A percentile compares a stretch with the other conserved stretches of the same genome.
phyloP scores from a whole-genome alignment of 2,888 invertebrate species.

The Scelioninae gen. 1 region DNA sequence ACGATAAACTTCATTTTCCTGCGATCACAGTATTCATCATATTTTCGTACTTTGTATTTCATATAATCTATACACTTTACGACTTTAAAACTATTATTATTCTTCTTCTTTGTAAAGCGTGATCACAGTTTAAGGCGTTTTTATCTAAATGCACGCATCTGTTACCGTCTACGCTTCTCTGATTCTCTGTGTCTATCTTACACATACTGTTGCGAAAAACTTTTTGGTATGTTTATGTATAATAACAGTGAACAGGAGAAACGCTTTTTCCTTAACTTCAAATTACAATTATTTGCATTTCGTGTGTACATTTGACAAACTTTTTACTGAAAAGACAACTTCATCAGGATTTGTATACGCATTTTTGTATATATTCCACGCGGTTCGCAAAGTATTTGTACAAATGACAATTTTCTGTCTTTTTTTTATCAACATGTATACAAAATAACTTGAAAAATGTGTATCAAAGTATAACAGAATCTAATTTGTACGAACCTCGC shows the following conservation, averaged over 20 bases:
- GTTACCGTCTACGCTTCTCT: slow-evolving; percentile 65
- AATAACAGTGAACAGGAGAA: slow-evolving; percentile 23
- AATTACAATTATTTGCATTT: slow-evolving; percentile 32
- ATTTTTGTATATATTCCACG: not conserved
- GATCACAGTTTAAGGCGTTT: slow-evolving; percentile 82
- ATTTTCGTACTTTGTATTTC: slow-evolving; percentile 75
- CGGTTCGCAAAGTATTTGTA: not conserved
- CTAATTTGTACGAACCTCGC: slow-evolving; percentile 12
- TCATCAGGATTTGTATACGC: not conserved
- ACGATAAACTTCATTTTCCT: slow-evolving; percentile 50
- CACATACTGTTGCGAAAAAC: slow-evolving; percentile 32
- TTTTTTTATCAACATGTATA: not conserved
- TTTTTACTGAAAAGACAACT: not conserved
- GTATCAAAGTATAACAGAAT: not conserved
- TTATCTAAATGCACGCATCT: slow-evolving; percentile 64
- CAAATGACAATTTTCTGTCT: not conserved
- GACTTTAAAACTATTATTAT: slow-evolving; percentile 79
- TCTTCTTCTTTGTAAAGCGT: slow-evolving; percentile 79
- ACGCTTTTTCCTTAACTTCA: slow-evolving; percentile 7
- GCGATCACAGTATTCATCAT: slow-evolving; percentile 76
- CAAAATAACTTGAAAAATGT: not conserved
- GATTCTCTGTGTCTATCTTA: slow-evolving; percentile 63
- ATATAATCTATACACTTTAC: slow-evolving; percentile 73
- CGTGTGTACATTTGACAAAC: not conserved
- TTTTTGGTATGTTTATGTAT: slow-evolving; percentile 44